Evolutionary conservation across 2,797 vertebrate species (phyloP), one percentile per base, ranked within the genome.

Genomic region (Nannoperca obscura): DNA sequence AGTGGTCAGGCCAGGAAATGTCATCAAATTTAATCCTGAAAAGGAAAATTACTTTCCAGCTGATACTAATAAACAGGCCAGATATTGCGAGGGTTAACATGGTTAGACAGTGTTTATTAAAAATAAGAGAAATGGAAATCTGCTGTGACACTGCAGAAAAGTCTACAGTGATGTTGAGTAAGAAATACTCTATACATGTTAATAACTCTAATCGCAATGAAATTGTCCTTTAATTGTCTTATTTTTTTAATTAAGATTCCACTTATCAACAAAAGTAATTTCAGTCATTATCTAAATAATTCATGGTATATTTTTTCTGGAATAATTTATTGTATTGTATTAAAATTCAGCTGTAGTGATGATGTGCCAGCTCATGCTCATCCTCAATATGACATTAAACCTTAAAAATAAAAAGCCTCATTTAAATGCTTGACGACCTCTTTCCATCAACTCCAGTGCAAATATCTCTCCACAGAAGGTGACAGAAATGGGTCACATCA

Each of bases 401-500:
- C 24, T 63, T 66, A 46, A 74, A 74, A 79, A 77, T 63, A 71
- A 83, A 78, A 64, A n/a, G 34, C n/a, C 52, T 71, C n/a, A 76
- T 57, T 76, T 63, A 79, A 82, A 84, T 82, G 71, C 52, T 72
- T 61, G 57, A 75, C 10, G 4, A 38, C 73, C 59, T 50, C 49
- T 44, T 66, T 78, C 55, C 32, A 78, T 77, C 69, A 54, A 55
- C 67, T 69, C 30, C 36, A 20, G 44, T 40, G 38, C 63, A 57
- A 62, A 79, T 52, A 67, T 72, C n/a, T 83, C 54, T 58, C 20
- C 9, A 46, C 50, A 27, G 57, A 76, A 64, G 47, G 53, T 58
- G 82, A 84, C 80, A 80, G 78, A 90, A 81, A 79, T 78, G 59
- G 84, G 81, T 70, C 80, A 81, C 76, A 68, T 86, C 69, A 65